phyloP scores from a whole-genome alignment of 2,113 vertebrate genomes.

The Bubo scandiacus region DNA sequence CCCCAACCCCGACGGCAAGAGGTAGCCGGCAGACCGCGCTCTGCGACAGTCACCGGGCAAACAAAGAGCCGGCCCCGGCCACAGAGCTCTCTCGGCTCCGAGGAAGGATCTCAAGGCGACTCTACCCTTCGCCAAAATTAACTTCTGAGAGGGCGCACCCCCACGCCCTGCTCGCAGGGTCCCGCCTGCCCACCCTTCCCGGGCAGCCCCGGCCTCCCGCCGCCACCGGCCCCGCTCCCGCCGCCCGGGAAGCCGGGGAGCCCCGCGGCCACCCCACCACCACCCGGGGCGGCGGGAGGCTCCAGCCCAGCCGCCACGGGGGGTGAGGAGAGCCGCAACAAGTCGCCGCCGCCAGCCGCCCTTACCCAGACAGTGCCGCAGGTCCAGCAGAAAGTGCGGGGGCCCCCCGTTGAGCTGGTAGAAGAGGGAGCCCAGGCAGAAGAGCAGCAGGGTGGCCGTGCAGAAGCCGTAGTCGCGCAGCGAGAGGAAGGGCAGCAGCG shows the following conservation, averaged over 20 bases:
- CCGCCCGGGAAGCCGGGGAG: not conserved
- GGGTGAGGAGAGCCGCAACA: not conserved
- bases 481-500: constrained; percentile 76
- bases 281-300: not conserved
- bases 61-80: not conserved
- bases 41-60: not conserved
- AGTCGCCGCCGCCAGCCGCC: not conserved
- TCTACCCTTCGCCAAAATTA: not conserved
- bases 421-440: constrained; percentile 90
- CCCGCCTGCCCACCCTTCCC: not conserved
- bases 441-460: constrained; percentile 90
- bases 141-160: not conserved
- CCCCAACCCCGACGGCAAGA: not conserved
- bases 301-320: not conserved
- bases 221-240: not conserved
- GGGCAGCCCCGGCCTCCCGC: not conserved
- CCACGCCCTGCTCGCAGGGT: not conserved
- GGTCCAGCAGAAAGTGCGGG: constrained; percentile 88
- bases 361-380: constrained; percentile 95
- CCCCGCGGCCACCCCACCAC: too few species aligned
- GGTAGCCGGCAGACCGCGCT: not conserved
- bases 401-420: constrained; percentile 93
- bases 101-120: not conserved
- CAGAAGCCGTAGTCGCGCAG: constrained; percentile 92
- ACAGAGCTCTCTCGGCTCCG: not conserved